Conservation (phyloP, 2,888 invertebrate genomes). For the Teinopalpus imperialis region DNA sequence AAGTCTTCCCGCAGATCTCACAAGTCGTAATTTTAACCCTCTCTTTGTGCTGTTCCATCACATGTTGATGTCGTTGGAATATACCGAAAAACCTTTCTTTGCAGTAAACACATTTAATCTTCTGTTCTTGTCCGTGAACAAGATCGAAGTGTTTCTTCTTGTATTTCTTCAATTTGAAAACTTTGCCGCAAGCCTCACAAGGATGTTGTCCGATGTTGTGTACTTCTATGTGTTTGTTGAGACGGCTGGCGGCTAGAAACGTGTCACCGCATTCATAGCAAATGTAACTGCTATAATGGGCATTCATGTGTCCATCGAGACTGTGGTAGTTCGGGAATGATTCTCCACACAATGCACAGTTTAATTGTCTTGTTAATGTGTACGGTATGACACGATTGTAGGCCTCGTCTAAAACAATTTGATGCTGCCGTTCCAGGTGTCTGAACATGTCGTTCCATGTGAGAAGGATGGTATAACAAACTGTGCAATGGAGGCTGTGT, state of each 20-base stretch:
- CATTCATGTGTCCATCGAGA: conserved; percentile 67
- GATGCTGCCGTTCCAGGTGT: conserved; percentile 48
- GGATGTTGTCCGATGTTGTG: conserved; percentile 63
- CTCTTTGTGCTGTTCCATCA: conserved; percentile 44
- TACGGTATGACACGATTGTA: conserved; percentile 59
- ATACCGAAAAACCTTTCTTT: conserved; percentile 40
- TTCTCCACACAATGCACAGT: conserved; percentile 51
- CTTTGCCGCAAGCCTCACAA: conserved; percentile 67
- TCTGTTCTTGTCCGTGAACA: conserved; percentile 40
- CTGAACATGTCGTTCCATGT: conserved; percentile 54
- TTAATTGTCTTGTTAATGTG: conserved; percentile 43
- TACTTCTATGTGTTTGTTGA: conserved; percentile 58
- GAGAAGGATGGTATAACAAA: conserved; percentile 37
- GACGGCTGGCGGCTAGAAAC: conserved; percentile 40
- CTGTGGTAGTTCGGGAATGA: conserved; percentile 41
- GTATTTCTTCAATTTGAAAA: conserved; percentile 57
- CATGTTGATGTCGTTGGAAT: conserved; percentile 44
- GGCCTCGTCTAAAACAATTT: conserved; percentile 41
- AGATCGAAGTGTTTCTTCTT: conserved; percentile 46
- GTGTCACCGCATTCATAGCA: conserved; percentile 65
- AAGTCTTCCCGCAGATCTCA: conserved; percentile 58
- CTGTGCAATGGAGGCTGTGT: conserved; percentile 43
- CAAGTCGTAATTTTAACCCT: conserved; percentile 46
- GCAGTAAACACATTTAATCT: conserved; percentile 52
- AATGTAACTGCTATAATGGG: conserved; percentile 63